These are phyloP conservation scores for Sinonovacula constricta DNA, from an alignment of 1,140 invertebrate species.

Conservation along the genomic window DNA sequence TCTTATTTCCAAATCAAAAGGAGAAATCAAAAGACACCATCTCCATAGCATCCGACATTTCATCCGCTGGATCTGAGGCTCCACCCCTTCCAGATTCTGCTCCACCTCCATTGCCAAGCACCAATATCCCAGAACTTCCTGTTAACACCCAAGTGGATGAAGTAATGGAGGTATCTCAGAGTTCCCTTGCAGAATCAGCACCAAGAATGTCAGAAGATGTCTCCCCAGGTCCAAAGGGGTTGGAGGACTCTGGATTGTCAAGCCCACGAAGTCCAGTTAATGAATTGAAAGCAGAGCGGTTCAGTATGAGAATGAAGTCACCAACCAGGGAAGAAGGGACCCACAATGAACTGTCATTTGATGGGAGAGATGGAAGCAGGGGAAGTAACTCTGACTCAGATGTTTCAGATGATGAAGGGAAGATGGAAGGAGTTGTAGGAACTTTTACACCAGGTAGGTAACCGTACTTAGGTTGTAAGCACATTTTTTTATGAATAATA, in stretches of 20 bases:
- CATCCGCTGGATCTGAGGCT: conserved; percentile 50
- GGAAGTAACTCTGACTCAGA: conserved; percentile 46
- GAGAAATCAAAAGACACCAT: conserved; percentile 32
- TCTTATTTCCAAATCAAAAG: conserved; percentile 3
- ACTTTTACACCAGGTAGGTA: conserved; percentile 58
- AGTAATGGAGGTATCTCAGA: not conserved
- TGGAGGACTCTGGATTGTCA: not conserved
- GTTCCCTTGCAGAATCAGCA: not conserved
- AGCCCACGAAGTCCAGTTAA: conserved; percentile 18
- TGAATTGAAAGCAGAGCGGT: conserved; percentile 35
- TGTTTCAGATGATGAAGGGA: conserved; percentile 49
- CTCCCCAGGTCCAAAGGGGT: not conserved
- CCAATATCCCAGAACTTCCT: not conserved
- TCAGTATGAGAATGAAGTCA: conserved; percentile 48
- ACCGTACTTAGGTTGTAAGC: no score
- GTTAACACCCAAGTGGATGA: conserved; percentile 4
- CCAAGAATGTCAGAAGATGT: no score
- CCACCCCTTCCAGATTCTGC: conserved; percentile 59
- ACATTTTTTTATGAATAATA: no score
- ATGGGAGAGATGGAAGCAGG: not conserved
- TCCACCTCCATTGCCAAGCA: conserved; percentile 54
- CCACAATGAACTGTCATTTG: conserved; percentile 25
- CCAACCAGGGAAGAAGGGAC: conserved; percentile 6
- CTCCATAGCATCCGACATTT: conserved; percentile 48
- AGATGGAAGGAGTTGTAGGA: conserved; percentile 16